Conservation (phyloP, 1,140 invertebrate species). For the Pseudomyrmex flavicornis region DNA sequence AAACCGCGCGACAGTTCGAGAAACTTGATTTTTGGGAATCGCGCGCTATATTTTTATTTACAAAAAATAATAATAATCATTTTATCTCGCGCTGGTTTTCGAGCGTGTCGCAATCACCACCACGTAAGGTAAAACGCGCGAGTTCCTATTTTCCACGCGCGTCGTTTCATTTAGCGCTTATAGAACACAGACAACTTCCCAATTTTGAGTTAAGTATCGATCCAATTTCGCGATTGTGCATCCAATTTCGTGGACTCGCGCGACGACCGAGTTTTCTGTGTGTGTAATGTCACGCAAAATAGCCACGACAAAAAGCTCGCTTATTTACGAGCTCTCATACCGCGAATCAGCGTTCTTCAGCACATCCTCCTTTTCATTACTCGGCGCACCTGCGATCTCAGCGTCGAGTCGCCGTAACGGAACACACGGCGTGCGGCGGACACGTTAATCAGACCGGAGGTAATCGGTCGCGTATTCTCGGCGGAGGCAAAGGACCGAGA, state of each 20-base stretch:
- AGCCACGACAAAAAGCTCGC: constrained; percentile 33
- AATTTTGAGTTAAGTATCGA: constrained; percentile 31
- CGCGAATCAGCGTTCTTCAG: constrained; percentile 38
- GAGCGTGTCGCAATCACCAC: background rate
- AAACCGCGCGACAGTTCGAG: background rate
- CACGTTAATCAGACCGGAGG: constrained; percentile 72
- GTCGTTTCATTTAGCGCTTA: background rate
- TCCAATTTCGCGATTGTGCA: constrained; percentile 18
- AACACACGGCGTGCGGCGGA: constrained; percentile 55
- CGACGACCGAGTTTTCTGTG: background rate
- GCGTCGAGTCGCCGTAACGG: constrained; percentile 28
- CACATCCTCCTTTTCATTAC: constrained; percentile 62
- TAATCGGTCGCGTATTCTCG: constrained; percentile 49
- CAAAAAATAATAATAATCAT: background rate
- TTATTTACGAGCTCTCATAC: constrained; percentile 49
- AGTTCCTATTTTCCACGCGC: background rate
- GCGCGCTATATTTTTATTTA: background rate
- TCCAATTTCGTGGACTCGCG: constrained; percentile 36
- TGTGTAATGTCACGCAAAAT: background rate
- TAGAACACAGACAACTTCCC: background rate
- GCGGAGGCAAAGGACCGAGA: constrained; percentile 44
- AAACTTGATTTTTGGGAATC: background rate
- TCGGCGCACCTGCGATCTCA: constrained; percentile 29
- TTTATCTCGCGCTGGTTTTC: background rate
- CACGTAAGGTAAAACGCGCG: background rate